Base-by-base conservation (phyloP, 1,140 invertebrate species). In the Platyura marginata region DNA sequence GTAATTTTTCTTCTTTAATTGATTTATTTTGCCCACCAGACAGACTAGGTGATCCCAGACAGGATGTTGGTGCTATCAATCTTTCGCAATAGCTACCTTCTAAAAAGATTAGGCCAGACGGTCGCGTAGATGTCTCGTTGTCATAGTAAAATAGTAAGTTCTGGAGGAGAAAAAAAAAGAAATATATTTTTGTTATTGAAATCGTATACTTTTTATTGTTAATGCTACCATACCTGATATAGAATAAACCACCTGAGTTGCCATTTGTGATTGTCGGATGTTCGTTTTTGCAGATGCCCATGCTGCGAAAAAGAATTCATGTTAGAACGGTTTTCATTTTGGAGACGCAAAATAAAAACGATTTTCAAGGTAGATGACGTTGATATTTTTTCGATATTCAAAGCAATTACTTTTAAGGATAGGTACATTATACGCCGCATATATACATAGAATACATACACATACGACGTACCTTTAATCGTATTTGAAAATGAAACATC, bases 141-240 rank as follows among this genome's bases (percentile, higher is more conserved):
- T 94, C 90, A 58, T 86, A 93, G 63, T 92, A 92, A 63, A 92
- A 92, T 44, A 93, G 64, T 44, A 92, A 58, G 65, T 93, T 94
- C 81, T 84, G 63, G n/a, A n/a, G n/a, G 25, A 29, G 25, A 29
- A 13, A 29, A 13, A 29, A 29, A 29, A 6, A 29, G 25, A 29
- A 29, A 34, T 34, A 6, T 11, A n/a, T n/a, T n/a, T n/a, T n/a
- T n/a, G n/a, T n/a, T n/a, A n/a, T n/a, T n/a, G n/a, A n/a, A n/a
- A n/a, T n/a, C n/a, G n/a, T n/a, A n/a, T n/a, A n/a, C n/a, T n/a
- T n/a, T n/a, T n/a, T n/a, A n/a, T n/a, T n/a, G 23, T 19, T 8
- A 18, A 33, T 6, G 15, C 11, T 10, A 8, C 22, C 15, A n/a
- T 56, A 84, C 81, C 74, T 93, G 89, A 59, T 92, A 93, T 3